phyloP scores from a whole-genome alignment of 1,140 invertebrate species.

The Chlorops oryzae region DNA sequence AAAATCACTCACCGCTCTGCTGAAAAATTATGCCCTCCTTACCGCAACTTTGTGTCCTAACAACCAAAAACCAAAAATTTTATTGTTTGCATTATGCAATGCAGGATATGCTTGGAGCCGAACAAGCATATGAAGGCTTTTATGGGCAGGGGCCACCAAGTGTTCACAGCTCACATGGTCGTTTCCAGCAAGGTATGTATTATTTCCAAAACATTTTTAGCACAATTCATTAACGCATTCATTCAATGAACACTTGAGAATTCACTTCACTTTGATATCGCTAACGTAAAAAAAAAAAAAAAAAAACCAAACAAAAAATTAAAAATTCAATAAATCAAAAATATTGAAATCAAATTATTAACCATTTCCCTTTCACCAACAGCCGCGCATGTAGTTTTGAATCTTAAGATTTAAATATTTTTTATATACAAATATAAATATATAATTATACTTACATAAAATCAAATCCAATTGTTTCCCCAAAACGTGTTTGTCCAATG shows the following conservation, averaged over 20 bases:
- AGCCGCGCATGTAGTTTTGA: too few species aligned
- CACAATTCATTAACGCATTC: conserved; percentile 7
- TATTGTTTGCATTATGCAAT: conserved; percentile 5
- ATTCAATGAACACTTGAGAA: neutral
- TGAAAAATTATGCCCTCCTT: conserved; percentile 14
- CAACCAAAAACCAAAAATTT: conserved; percentile 16
- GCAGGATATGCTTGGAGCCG: conserved; percentile 85
- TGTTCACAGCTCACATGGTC: conserved; percentile 69
- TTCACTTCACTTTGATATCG: neutral
- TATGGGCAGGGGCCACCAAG: conserved; percentile 80
- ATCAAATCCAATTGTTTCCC: too few species aligned
- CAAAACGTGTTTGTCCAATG: too few species aligned
- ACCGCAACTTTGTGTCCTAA: conserved; percentile 14
- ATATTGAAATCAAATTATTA: neutral
- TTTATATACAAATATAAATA: too few species aligned
- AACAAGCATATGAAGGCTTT: conserved; percentile 87
- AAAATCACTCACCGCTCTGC: conserved; percentile 13
- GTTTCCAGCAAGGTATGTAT: conserved; percentile 74
- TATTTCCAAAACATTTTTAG: conserved; percentile 10
- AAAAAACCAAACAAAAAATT: conserved; percentile 2
- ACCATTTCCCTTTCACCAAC: too few species aligned
- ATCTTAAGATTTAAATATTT: too few species aligned
- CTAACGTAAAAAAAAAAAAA: conserved; percentile 5
- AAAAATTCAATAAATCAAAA: conserved; percentile 1
- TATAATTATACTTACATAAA: too few species aligned